Base-by-base conservation (phyloP, 53 echinoderm and acorn worm species). In the Holothuria leucospilota region DNA sequence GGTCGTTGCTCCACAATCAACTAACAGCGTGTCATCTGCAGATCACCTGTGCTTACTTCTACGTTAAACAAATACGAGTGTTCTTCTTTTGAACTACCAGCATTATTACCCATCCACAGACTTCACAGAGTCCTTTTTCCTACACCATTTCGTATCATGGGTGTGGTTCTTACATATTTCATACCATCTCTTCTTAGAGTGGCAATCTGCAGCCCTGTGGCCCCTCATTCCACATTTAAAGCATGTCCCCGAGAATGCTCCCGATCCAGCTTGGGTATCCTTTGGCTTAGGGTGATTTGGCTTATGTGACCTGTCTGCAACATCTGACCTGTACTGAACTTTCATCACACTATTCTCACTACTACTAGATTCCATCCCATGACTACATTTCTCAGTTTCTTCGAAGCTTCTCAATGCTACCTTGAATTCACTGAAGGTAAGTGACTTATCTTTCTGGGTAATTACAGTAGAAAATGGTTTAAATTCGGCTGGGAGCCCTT, bases 1-100 rank as follows among this genome's bases (percentile, higher is more conserved):
- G 12, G 71, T 62, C 6, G 88, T 88, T 25, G 70, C 82, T 1
- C 88, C 88, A 59, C 70, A 88, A 59, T 88, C 82, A 11, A 88
- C 88, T 28, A 78, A 27, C 29, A 78, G 29, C 20, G 56, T 52
- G 59, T 49, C 18, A 23, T 71, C 5, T 71, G 16, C 1, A 71
- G 5, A 6, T 71, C 72, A 42, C 40, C 78, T 7, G 58, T 78
- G 28, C 29, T 38, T 23, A 82, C 4, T 39, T 64, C 64, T 20
- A 82, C 82, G 7, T 82, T 82, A 34, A 82, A 63, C 1, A 63
- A 0, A 63, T 16, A 40, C 12, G 40, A 12, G 29, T 82, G 46
- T 56, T 62, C 16, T 66, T 67, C 2, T 20, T 29, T 28, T 75
- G 49, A 49, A 49, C 6, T 0, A 20, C 4, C 20, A 7, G 8